Percentiles rank a stretch among this genome's conserved stretches.
Conservation (phyloP, 2,888 invertebrate genomes). For the Drepana falcataria region DNA sequence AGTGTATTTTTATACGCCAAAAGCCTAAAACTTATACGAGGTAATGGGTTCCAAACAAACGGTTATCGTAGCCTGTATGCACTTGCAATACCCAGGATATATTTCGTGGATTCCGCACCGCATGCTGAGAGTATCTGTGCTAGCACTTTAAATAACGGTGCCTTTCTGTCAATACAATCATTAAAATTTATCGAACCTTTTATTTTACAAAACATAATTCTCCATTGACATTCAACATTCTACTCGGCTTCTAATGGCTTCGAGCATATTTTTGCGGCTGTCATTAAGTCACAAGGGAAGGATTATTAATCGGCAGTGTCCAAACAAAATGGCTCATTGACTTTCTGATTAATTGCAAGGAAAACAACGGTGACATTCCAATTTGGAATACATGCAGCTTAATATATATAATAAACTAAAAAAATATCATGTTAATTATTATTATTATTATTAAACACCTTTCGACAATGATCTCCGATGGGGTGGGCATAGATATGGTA, state of each 20-base stretch:
- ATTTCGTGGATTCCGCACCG: too few relatives aligned
- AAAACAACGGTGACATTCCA: constrained; percentile 66
- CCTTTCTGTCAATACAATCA: not conserved
- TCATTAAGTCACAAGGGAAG: constrained; percentile 58
- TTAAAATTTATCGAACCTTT: not conserved
- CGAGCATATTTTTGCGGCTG: constrained; percentile 36
- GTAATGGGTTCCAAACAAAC: too few relatives aligned
- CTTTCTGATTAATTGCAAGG: constrained; percentile 73
- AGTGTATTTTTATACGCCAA: too few relatives aligned
- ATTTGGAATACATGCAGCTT: constrained; percentile 40
- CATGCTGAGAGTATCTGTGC: too few relatives aligned
- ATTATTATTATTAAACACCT: too few relatives aligned
- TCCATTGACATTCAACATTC: constrained; percentile 16
- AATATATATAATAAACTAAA: not conserved
- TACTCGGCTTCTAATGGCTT: constrained; percentile 15
- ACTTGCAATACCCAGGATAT: too few relatives aligned
- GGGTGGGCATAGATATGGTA: too few relatives aligned
- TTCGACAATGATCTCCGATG: too few relatives aligned
- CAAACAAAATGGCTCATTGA: constrained; percentile 77
- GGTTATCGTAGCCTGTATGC: too few relatives aligned
- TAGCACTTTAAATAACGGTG: too few relatives aligned
- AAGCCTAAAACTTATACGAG: too few relatives aligned
- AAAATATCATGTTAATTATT: too few relatives aligned
- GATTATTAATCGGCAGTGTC: constrained; percentile 69
- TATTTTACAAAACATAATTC: constrained; percentile 13